A percentile compares a stretch with the other conserved stretches of the same genome.
phyloP scores from a whole-genome alignment of 2,113 vertebrate species.

The Melanerpes formicivorus region DNA sequence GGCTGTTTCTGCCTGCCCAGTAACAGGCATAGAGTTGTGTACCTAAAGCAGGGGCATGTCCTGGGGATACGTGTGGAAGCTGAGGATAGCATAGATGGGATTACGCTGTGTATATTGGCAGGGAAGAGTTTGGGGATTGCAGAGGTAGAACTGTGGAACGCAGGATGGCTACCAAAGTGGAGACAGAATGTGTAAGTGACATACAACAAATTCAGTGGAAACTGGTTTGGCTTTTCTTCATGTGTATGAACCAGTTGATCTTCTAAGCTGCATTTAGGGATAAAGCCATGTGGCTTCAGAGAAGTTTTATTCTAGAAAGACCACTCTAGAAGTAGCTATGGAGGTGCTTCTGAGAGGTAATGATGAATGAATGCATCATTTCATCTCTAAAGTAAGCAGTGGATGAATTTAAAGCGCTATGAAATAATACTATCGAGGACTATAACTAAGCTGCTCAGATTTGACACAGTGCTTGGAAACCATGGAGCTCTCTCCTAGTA shows the following conservation, averaged over 20 bases:
- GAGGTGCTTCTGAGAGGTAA: background rate
- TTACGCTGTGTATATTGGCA: background rate
- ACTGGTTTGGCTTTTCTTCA: background rate
- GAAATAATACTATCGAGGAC: background rate
- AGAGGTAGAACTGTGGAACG: background rate
- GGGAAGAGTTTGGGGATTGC: background rate
- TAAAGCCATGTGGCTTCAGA: background rate
- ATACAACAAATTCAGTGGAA: background rate
- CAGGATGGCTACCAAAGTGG: background rate
- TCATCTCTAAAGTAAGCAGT: background rate
- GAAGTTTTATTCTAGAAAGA: background rate
- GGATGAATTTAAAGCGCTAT: background rate
- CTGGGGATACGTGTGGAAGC: background rate
- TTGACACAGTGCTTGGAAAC: background rate
- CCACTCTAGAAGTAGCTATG: background rate
- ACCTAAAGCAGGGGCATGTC: background rate
- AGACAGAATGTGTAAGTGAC: background rate
- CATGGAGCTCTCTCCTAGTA: background rate
- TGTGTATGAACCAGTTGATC: background rate
- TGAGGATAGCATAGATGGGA: rapidly evolving
- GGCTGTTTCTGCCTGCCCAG: background rate
- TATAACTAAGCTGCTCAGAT: background rate
- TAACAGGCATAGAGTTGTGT: background rate
- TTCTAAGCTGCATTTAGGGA: background rate
- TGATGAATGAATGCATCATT: background rate